Evolutionary conservation across 2,113 vertebrate genomes (phyloP), one percentile per base, ranked within the genome.

Genomic region (Balaeniceps rex): DNA sequence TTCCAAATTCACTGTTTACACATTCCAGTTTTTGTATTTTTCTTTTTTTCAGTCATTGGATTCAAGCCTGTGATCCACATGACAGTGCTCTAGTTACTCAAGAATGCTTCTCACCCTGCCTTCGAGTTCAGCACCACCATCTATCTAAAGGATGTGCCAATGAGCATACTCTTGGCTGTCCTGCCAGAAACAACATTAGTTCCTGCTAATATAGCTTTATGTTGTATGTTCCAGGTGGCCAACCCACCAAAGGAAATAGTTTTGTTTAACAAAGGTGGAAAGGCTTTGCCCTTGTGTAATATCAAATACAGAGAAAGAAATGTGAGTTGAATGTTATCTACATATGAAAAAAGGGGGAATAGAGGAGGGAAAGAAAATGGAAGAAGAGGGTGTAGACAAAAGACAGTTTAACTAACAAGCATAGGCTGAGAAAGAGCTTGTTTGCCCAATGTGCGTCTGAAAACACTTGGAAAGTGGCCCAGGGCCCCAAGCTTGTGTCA

Each of bases 221-320:
- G 33, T 87, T 85, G 60, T 60, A 29, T 58, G 65, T 90, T 92
- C 64, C 66, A 83, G 81, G 78, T 87, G 96, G 86, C 66, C 49
- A 92, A 38, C 26, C 68, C 89, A 79, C 74, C 66, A 49, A 47
- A 88, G 58, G 63, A 93, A 97, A 83, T 34, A 44, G 44, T 51
- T 90, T 61, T 95, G 88, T 80, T 92, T 91, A 96, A 85, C 74
- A 10, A 94, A 91, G 94, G 92, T 78, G 91, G 70, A 68, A 87
- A 94, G 51, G 75, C 81, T 91, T 85, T 65, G 10, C 87, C 36
- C 33, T 95, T 82, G 89, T 93, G 79, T 83, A 92, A 76, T 86
- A 65, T 60, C 78, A 84, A 71, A 68, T 80, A 80, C 15, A 55
- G 81, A 69, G 70, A 76, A 92, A 90, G 57, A 91, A 95, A 88